These are phyloP conservation scores for Drosophila suzukii DNA, from an alignment of 1,140 invertebrate genomes.

Conservation along the genomic window DNA sequence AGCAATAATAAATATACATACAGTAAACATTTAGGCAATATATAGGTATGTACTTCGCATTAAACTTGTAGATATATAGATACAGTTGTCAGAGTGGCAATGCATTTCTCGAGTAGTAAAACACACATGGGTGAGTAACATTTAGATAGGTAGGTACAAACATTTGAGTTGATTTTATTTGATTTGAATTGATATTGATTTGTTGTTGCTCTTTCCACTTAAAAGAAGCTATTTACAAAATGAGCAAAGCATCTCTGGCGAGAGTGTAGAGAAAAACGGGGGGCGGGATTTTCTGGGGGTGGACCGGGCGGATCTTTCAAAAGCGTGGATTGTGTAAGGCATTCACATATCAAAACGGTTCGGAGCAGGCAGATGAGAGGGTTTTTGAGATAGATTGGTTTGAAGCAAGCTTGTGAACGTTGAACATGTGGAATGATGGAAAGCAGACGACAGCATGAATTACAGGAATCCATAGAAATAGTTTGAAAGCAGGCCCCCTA, in stretches of 20 bases:
- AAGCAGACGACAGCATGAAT: slow-evolving; percentile 47
- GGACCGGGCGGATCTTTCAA: slow-evolving; percentile 20
- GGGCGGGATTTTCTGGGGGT: slow-evolving; percentile 4
- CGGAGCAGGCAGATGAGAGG: slow-evolving; percentile 44
- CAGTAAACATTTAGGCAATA: slow-evolving; percentile 81
- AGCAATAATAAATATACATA: slow-evolving; percentile 83
- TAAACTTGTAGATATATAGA: slow-evolving; percentile 44
- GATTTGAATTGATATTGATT: neutral
- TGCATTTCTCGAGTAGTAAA: slow-evolving; percentile 50
- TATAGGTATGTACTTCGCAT: slow-evolving; percentile 52
- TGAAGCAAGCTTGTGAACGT: slow-evolving; percentile 42
- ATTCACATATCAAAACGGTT: slow-evolving; percentile 49
- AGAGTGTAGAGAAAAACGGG: neutral
- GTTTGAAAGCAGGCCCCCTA: slow-evolving; percentile 16
- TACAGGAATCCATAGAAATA: slow-evolving; percentile 42
- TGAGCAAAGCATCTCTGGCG: slow-evolving; percentile 36
- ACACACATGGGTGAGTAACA: slow-evolving; percentile 54
- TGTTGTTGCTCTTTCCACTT: slow-evolving; percentile 11
- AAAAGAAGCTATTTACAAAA: slow-evolving; percentile 46
- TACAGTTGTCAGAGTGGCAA: slow-evolving; percentile 52
- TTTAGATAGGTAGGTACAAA: slow-evolving; percentile 49
- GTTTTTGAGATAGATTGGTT: slow-evolving; percentile 13
- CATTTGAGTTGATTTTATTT: slow-evolving; percentile 4
- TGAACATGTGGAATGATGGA: slow-evolving; percentile 26
- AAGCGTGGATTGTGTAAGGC: slow-evolving; percentile 37